These are phyloP conservation scores for Cassiopea andromeda DNA, from an alignment of 30 jellyfish, hydroid and myxozoan species.

Conservation along the genomic window DNA sequence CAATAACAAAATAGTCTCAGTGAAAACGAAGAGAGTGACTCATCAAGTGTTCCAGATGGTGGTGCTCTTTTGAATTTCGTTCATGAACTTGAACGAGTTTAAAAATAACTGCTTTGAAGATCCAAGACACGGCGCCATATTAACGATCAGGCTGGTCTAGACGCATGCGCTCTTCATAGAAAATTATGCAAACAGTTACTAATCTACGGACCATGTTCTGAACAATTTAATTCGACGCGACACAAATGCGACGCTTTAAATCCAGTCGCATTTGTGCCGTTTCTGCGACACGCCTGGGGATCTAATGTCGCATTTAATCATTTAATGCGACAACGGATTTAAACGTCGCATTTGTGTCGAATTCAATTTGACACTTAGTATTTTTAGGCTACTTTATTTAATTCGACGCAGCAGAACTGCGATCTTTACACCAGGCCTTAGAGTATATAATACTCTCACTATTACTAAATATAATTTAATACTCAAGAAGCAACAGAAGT, in stretches of 20 bases:
- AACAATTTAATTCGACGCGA: conserved; percentile 31
- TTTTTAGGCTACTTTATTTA: too few relatives aligned
- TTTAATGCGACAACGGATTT: too few relatives aligned
- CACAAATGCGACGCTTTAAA: conserved; percentile 22
- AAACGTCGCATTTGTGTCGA: too few relatives aligned
- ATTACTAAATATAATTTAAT: too few relatives aligned
- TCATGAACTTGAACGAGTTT: background rate
- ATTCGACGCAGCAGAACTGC: too few relatives aligned
- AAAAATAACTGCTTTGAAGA: too few relatives aligned
- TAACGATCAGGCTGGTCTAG: background rate
- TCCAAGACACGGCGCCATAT: background rate
- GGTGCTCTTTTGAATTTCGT: background rate
- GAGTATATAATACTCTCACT: too few relatives aligned
- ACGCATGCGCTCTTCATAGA: conserved; percentile 26
- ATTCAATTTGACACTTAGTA: too few relatives aligned
- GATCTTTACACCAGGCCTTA: too few relatives aligned
- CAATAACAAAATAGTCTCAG: background rate
- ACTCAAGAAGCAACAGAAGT: too few relatives aligned
- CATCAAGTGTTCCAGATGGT: background rate
- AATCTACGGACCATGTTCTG: conserved; percentile 18
- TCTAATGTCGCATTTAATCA: conserved; percentile 5
- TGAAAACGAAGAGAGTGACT: background rate
- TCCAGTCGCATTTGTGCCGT: conserved; percentile 53
- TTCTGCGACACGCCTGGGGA: conserved; percentile 45
- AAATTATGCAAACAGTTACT: conserved; percentile 13